phyloP scores from a whole-genome alignment of 1,140 invertebrate species.

The Eriocheir sinensis region DNA sequence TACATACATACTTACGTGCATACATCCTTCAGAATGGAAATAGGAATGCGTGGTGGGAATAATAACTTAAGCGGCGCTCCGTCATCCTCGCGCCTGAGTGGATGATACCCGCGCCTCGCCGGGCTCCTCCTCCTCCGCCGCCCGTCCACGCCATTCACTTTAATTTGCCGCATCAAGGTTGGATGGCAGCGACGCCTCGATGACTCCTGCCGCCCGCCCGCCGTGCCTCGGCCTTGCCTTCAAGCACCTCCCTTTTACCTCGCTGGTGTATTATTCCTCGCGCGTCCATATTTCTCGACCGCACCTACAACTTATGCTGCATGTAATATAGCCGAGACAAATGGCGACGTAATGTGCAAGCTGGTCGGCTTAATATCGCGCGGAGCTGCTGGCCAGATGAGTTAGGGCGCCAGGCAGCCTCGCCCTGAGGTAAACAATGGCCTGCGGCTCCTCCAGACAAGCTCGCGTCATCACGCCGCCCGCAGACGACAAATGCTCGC shows the following conservation, averaged over 20 bases:
- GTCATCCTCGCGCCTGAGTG: too few species aligned
- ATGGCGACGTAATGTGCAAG: conserved; percentile 13
- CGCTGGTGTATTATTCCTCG: not conserved
- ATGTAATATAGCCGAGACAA: conserved; percentile 1
- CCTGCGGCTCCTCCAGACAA: not conserved
- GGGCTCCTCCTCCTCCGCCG: too few species aligned
- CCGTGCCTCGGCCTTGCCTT: not conserved
- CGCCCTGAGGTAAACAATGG: not conserved
- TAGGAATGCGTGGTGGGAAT: too few species aligned
- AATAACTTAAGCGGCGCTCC: too few species aligned
- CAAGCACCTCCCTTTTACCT: not conserved
- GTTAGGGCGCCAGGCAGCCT: conserved; percentile 4
- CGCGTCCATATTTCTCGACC: not conserved
- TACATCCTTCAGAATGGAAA: too few species aligned
- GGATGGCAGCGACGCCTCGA: not conserved
- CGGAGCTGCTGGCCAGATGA: not conserved
- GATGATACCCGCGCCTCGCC: too few species aligned
- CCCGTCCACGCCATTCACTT: not conserved
- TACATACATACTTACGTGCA: too few species aligned
- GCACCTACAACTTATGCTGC: conserved; percentile 14
- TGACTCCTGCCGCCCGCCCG: not conserved
- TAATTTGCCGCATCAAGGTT: not conserved
- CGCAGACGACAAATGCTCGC: not conserved
- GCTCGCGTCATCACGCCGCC: not conserved
- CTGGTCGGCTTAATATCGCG: not conserved